A percentile compares a stretch with the other conserved stretches of the same genome.
Evolutionary conservation across 2,888 invertebrate genomes (phyloP).

Genomic region (Trachelus iudaicus): DNA sequence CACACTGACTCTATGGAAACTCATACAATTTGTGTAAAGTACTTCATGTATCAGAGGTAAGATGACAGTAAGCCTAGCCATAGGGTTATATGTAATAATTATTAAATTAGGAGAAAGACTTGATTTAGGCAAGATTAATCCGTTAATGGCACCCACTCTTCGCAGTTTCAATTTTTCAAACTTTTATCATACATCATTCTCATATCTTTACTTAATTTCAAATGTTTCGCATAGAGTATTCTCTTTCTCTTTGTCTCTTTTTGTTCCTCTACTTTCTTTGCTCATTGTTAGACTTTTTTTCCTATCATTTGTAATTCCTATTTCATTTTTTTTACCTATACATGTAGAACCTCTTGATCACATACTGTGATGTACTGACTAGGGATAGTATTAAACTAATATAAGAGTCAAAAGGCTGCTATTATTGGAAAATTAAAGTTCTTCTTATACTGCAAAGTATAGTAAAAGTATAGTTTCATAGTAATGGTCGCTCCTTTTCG

Average conservation of each 20-base stretch:
- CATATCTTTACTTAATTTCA: no score
- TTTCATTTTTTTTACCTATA: no score
- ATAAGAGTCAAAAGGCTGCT: slow-evolving; percentile 35
- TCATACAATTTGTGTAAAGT: slow-evolving; percentile 42
- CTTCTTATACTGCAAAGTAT: slow-evolving; percentile 31
- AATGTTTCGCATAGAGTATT: not conserved
- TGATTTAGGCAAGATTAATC: slow-evolving; percentile 55
- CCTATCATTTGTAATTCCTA: not conserved
- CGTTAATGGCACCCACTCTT: not conserved
- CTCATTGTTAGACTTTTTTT: slow-evolving; percentile 13
- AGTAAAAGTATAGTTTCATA: slow-evolving; percentile 21
- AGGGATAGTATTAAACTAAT: no score
- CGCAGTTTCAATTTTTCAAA: no score
- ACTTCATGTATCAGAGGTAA: slow-evolving; percentile 41
- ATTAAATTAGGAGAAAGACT: slow-evolving; percentile 48
- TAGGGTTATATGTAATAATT: slow-evolving; percentile 41
- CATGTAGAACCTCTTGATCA: no score
- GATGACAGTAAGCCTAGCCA: slow-evolving; percentile 45
- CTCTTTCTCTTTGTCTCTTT: slow-evolving; percentile 11
- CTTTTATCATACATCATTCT: no score
- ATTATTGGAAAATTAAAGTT: slow-evolving; percentile 45
- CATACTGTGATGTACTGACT: no score
- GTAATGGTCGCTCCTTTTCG: slow-evolving; percentile 39
- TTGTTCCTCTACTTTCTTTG: slow-evolving; percentile 16
- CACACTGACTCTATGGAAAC: slow-evolving; percentile 25